Conservation (phyloP, 2,113 vertebrate species). For the Sorex fumeus region DNA sequence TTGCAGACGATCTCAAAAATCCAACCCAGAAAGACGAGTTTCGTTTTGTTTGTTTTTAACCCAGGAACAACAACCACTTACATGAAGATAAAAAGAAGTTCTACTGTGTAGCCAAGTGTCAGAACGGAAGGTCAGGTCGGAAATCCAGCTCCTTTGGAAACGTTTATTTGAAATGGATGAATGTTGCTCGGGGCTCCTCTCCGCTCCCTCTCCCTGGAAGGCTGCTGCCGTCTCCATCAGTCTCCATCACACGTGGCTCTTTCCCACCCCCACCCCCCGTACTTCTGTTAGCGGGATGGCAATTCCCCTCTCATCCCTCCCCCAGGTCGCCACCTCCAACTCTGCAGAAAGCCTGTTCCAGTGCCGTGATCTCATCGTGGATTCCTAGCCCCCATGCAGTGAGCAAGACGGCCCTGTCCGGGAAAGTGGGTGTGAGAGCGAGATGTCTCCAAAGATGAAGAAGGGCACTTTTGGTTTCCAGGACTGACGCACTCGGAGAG, state of each 20-base stretch:
- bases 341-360: conserved; percentile 1
- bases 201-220: neutral
- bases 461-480: conserved; percentile 65
- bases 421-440: neutral
- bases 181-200: conserved; percentile 16
- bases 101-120: neutral
- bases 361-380: neutral
- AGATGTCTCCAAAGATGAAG: conserved; percentile 35
- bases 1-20: conserved; percentile 74
- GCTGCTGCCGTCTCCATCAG: neutral
- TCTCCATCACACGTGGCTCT: neutral
- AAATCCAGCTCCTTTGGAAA: neutral
- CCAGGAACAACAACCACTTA: conserved; percentile 58
- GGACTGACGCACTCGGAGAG: neutral
- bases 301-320: neutral
- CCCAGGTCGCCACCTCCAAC: neutral
- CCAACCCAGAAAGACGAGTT: conserved; percentile 74
- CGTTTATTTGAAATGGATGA: conserved; percentile 2
- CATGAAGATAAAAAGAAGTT: conserved; percentile 55
- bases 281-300: conserved; percentile 14
- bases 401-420: conserved; percentile 5
- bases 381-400: neutral
- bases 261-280: neutral
- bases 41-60: conserved; percentile 10
- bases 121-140: conserved; percentile 40